phyloP scores from a whole-genome alignment of 1,140 invertebrate genomes.

The Brachionus koreanus region DNA sequence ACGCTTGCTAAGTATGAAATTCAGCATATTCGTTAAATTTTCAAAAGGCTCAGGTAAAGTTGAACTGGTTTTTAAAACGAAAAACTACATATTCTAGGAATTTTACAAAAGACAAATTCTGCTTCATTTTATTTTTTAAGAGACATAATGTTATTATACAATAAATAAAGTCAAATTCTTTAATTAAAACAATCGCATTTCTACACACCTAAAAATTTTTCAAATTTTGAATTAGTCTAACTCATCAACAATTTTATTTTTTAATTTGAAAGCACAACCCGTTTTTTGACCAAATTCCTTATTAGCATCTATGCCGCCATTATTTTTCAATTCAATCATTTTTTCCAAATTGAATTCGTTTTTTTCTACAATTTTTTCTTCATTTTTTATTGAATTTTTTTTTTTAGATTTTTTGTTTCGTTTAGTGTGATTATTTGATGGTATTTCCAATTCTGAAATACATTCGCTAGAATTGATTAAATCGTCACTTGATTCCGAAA shows the following conservation, averaged over 20 bases:
- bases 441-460: background rate
- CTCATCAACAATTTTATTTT: constrained; percentile 4
- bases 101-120: too few species aligned
- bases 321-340: background rate
- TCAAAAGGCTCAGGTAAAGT: too few species aligned
- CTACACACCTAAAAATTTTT: background rate
- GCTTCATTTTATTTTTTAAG: too few species aligned
- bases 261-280: constrained; percentile 19
- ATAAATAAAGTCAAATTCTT: background rate
- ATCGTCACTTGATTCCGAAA: constrained; percentile 39
- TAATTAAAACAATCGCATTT: background rate
- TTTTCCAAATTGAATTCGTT: background rate
- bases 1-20: too few species aligned
- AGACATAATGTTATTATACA: background rate
- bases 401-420: background rate
- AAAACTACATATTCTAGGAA: too few species aligned
- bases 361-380: background rate
- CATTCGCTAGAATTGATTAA: background rate
- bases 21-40: too few species aligned
- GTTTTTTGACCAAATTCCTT: background rate
- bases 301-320: background rate
- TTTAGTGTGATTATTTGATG: background rate
- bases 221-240: background rate
- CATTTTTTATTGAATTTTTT: background rate
- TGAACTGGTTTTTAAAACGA: too few species aligned